Base-by-base conservation (phyloP, 2,797 vertebrate genomes). In the Urophycis tenuis region DNA sequence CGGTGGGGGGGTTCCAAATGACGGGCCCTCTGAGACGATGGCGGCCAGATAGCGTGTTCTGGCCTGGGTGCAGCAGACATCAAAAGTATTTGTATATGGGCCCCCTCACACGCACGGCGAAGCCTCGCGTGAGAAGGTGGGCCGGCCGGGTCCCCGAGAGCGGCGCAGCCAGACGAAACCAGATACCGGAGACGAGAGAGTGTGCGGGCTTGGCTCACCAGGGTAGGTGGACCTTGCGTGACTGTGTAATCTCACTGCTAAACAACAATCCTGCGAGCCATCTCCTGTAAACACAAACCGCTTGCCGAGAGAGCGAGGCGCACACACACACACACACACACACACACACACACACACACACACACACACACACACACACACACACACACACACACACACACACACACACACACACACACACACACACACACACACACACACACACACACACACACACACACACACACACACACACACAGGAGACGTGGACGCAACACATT, bases 121-220 rank as follows among this genome's bases (percentile, higher is more conserved):
- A 31, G 70, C 81, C 73, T 92, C 81, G 92, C 91, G 91, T 93
- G 93, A 92, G 90, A 94, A 91, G 84, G 74, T 41, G 32, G 31
- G 49, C 73, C 85, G 85, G 89, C 84, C 85, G 83, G 82, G 84
- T 85, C 89, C 85, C 85, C 77, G 79, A 1, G 36, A 75, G 82
- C 85, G 83, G 79, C 79, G 91, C 86, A 90, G 92, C 85, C 35
- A 64, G 88, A 93, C 88, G 88, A 75, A 78, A 77, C 80, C 82
- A 83, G 81, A 87, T 81, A 64, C 77, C 79, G 78, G 87, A 89
- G 88, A 76, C 78, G 84, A 78, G 84, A 84, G 87, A 85, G 87
- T 53, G 87, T 53, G 32, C 75, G 17, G 72, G 77, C 85, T 88
- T 77, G 71, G 78, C 79, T 60, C 87, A 86, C 87, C 88, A 79